phyloP scores from a whole-genome alignment of 2,888 invertebrate genomes.

The Diogma glabrata region DNA sequence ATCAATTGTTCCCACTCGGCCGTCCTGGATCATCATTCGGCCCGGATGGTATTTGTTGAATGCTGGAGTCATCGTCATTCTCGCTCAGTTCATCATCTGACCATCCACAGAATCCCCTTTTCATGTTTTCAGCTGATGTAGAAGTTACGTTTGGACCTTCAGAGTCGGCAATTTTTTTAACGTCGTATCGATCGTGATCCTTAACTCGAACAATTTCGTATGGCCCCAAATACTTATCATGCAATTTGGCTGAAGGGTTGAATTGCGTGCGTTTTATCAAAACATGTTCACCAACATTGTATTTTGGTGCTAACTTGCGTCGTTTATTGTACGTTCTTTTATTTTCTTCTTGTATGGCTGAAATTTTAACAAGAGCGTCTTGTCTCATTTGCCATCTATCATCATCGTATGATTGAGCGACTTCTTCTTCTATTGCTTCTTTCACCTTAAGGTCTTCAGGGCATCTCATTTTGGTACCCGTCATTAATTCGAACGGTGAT shows the following conservation, averaged over 20 bases:
- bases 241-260: background rate
- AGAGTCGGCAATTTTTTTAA: background rate
- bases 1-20: no score
- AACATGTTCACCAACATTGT: background rate
- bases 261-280: slow-evolving; percentile 9
- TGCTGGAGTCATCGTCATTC: background rate
- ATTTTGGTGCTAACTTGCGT: slow-evolving; percentile 3
- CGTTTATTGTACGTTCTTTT: slow-evolving; percentile 6
- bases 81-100: background rate
- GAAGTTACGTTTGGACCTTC: background rate
- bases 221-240: background rate
- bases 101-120: background rate
- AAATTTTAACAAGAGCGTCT: no score
- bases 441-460: no score
- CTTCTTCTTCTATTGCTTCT: no score
- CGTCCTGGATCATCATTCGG: no score
- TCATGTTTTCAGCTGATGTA: background rate
- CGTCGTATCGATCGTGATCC: slow-evolving; percentile 6
- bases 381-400: no score
- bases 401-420: no score
- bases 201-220: background rate
- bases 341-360: no score
- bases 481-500: slow-evolving; percentile 14
- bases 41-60: no score
- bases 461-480: slow-evolving; percentile 10